These are phyloP conservation scores for Orycteropus afer DNA, from an alignment of 2,113 vertebrate genomes.

Conservation along the genomic window DNA sequence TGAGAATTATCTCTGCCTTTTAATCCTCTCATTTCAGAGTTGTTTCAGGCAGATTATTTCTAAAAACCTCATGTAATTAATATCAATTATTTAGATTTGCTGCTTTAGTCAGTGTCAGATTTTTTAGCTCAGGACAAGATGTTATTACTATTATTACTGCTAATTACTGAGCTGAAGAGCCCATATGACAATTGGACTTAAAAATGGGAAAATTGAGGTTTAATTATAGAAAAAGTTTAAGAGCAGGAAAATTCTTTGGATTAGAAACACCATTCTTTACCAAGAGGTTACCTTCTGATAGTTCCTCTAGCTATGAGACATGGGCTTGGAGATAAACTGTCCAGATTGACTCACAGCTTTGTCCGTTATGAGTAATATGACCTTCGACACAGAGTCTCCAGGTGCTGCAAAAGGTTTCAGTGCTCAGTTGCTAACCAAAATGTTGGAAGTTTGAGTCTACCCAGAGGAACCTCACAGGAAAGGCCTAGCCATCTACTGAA, in stretches of 20 bases:
- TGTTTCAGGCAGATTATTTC: conserved; percentile 79
- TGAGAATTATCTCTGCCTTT: conserved; percentile 73
- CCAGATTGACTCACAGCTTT: rapidly evolving
- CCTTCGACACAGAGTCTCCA: background rate
- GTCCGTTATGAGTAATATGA: rapidly evolving
- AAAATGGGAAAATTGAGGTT: conserved; percentile 62
- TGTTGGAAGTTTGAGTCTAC: background rate
- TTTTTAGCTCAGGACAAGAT: conserved; percentile 73
- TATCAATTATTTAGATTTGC: conserved; percentile 84
- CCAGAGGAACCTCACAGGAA: background rate
- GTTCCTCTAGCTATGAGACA: too few species aligned
- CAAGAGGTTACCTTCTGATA: background rate
- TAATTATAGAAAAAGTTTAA: conserved; percentile 67
- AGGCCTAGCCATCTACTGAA: background rate
- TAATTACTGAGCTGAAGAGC: conserved; percentile 70
- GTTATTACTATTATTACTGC: conserved; percentile 74
- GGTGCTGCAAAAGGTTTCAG: background rate
- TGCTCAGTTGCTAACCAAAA: background rate
- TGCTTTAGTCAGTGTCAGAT: conserved; percentile 80
- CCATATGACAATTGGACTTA: conserved; percentile 70
- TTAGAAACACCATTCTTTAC: background rate
- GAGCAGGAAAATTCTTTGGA: conserved; percentile 56
- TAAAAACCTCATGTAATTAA: conserved; percentile 83
- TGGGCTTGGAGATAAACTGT: rapidly evolving
- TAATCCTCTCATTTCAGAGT: conserved; percentile 81